Conservation (phyloP, 2,113 vertebrate species). For the Panthera uncia region DNA sequence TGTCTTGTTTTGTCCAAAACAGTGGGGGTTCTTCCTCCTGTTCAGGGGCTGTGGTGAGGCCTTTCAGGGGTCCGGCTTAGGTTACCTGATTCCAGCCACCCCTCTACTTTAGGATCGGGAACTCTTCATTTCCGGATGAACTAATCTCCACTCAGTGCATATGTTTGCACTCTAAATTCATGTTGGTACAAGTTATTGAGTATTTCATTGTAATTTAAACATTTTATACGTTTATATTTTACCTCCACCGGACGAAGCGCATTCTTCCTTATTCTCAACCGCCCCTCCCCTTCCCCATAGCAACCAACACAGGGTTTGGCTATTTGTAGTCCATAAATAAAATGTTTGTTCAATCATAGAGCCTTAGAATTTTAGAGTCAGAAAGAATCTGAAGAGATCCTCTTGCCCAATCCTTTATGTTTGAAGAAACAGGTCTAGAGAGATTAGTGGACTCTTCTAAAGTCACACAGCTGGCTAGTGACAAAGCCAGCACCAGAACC, state of each 20-base stretch:
- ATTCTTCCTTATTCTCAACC: background rate
- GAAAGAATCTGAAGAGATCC: background rate
- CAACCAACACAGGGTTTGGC: background rate
- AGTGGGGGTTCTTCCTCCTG: background rate
- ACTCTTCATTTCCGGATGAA: background rate
- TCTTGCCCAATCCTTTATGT: background rate
- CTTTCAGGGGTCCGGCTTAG: background rate
- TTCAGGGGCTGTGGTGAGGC: background rate
- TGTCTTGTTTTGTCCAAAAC: background rate
- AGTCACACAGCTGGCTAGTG: background rate
- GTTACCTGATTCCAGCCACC: background rate
- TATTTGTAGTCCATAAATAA: background rate
- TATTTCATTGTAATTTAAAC: background rate
- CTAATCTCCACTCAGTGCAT: background rate
- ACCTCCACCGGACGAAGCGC: background rate
- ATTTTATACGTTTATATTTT: background rate
- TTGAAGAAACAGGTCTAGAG: background rate
- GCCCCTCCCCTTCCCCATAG: conserved; percentile 15
- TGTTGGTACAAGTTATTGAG: background rate
- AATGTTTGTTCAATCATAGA: conserved; percentile 56
- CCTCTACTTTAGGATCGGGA: background rate
- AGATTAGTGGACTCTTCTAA: background rate
- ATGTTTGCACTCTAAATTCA: background rate
- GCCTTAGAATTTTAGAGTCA: conserved; percentile 42
- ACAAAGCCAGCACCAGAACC: background rate